phyloP scores from a whole-genome alignment of 2,888 invertebrate species.

The Petrophora chlorosata region DNA sequence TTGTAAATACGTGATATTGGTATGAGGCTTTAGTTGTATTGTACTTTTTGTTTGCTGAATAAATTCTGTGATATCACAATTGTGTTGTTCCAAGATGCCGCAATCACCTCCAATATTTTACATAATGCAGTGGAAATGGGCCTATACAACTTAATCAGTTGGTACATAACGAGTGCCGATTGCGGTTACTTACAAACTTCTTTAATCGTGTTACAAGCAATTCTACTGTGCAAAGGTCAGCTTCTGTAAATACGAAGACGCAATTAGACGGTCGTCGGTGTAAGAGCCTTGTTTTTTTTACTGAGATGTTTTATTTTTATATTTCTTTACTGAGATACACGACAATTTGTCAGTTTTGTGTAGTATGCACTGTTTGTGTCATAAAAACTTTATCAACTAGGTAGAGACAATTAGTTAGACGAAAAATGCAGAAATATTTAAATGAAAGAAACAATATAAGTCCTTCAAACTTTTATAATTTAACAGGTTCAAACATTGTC shows the following conservation, averaged over 20 bases:
- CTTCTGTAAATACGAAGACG: constrained; percentile 30
- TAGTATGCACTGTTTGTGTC: no score
- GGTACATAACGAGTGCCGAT: background rate
- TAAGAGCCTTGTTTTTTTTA: constrained; percentile 5
- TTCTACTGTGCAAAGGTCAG: constrained; percentile 29
- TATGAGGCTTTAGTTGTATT: constrained; percentile 26
- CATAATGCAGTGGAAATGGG: background rate
- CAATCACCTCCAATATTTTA: background rate
- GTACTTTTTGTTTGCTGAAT: constrained; percentile 26
- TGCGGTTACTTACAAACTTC: constrained; percentile 5
- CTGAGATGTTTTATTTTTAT: background rate
- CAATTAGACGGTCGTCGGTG: constrained; percentile 23
- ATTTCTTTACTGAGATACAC: no score
- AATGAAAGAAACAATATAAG: no score
- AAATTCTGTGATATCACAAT: constrained; percentile 29
- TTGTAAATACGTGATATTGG: constrained; percentile 12
- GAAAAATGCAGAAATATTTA: no score
- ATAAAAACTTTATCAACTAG: no score
- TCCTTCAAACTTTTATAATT: no score
- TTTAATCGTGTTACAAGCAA: constrained; percentile 21
- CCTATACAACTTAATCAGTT: background rate
- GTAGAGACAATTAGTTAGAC: no score
- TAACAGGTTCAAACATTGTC: no score
- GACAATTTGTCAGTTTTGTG: no score
- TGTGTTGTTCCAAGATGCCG: background rate